A percentile compares a stretch with the other conserved stretches of the same genome.
Conservation (phyloP, 1,140 invertebrate species). For the Phymastichus coffea region DNA sequence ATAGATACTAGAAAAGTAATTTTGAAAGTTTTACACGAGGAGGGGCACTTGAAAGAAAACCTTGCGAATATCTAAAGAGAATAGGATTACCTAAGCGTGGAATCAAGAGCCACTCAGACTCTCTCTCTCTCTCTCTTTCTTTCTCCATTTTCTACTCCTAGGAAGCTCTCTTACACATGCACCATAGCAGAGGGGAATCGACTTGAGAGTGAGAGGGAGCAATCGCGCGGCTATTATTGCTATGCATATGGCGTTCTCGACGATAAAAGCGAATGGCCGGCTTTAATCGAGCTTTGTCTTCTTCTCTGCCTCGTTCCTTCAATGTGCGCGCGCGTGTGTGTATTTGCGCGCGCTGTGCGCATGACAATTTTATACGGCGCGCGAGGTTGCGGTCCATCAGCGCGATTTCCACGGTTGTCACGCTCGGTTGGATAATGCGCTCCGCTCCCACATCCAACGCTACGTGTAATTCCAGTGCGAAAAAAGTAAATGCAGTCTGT, state of each 20-base stretch:
- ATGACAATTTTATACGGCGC: neutral
- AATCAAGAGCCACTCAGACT: neutral
- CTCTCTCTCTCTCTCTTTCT: conserved; percentile 21
- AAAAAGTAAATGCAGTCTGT: no score
- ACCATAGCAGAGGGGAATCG: neutral
- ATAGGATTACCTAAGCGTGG: no score
- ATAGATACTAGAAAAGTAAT: no score
- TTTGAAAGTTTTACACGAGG: no score
- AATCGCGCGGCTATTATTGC: conserved; percentile 45
- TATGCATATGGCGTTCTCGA: conserved; percentile 49
- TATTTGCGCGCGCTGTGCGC: neutral
- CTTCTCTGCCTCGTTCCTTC: neutral
- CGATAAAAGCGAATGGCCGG: conserved; percentile 50
- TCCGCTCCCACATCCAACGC: no score
- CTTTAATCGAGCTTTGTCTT: conserved; percentile 42
- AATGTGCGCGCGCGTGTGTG: neutral
- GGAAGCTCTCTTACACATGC: neutral
- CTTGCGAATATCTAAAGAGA: no score
- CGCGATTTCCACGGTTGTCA: no score
- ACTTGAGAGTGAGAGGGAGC: conserved; percentile 14
- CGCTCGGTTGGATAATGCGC: no score
- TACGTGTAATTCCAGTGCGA: no score
- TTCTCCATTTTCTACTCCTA: neutral
- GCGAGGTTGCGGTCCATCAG: no score
- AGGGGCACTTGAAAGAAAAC: no score